phyloP scores from a whole-genome alignment of 2,797 vertebrate genomes.

The Xenopus petersii region DNA sequence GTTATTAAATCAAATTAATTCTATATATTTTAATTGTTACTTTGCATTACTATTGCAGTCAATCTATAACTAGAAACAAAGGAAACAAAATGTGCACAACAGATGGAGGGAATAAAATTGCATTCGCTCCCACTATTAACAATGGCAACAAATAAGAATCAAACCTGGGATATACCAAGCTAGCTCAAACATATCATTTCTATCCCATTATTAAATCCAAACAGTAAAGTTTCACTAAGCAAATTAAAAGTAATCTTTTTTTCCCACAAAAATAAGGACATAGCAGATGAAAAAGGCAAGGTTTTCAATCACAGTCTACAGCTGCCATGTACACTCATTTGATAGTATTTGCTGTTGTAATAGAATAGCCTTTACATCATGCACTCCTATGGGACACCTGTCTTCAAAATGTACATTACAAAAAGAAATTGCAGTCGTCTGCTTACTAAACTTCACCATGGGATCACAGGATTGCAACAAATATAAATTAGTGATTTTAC shows the following conservation, averaged over 20 bases:
- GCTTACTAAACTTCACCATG: constrained; percentile 6
- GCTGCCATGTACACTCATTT: constrained; percentile 18
- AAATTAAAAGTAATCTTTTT: background rate
- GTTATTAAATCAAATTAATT: too few species aligned
- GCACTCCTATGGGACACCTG: background rate
- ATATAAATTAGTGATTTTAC: background rate
- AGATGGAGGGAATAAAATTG: too few species aligned
- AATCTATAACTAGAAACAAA: too few species aligned
- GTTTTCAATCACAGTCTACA: constrained; percentile 32
- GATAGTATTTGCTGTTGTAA: constrained; percentile 14
- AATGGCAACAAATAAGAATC: too few species aligned
- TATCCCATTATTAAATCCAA: background rate
- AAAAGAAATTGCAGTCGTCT: background rate
- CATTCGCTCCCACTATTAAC: too few species aligned
- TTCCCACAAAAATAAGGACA: background rate
- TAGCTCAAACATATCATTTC: background rate
- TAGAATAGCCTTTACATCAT: background rate
- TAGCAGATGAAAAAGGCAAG: constrained; percentile 11
- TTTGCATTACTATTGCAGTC: too few species aligned
- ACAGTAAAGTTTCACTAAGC: background rate
- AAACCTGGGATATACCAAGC: too few species aligned
- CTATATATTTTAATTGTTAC: too few species aligned
- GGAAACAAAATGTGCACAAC: too few species aligned
- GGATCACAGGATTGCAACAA: background rate
- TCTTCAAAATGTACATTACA: constrained; percentile 24